These are phyloP conservation scores for Octodon degus DNA, from an alignment of 2,113 vertebrate genomes.

Conservation along the genomic window DNA sequence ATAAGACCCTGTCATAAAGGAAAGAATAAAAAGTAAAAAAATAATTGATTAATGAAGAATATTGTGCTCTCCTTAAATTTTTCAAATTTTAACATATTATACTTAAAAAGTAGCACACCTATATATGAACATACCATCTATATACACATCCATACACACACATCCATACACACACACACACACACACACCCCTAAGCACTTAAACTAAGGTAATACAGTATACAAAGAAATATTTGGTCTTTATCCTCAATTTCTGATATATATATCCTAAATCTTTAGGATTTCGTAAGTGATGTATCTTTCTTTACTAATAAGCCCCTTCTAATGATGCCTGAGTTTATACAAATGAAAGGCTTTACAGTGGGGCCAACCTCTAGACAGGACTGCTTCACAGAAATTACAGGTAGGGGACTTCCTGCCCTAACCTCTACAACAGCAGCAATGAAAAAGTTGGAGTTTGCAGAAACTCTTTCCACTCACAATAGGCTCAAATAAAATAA, in stretches of 20 bases:
- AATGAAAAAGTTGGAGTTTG: not conserved
- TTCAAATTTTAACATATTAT: not conserved
- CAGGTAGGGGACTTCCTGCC: not conserved
- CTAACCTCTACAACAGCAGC: too few relatives aligned
- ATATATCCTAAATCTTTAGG: not conserved
- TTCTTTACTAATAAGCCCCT: not conserved
- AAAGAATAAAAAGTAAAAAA: too few relatives aligned
- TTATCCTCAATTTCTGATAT: not conserved
- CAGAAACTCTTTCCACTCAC: not conserved
- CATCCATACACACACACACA: too few relatives aligned
- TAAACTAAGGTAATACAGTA: not conserved
- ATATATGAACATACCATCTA: not conserved
- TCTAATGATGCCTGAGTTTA: not conserved
- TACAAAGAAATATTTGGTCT: not conserved
- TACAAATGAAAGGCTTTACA: not conserved
- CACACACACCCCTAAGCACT: not conserved
- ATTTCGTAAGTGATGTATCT: not conserved
- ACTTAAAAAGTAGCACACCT: not conserved
- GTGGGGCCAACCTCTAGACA: not conserved
- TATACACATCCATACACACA: not conserved
- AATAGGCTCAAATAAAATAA: not conserved
- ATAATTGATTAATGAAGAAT: constrained; percentile 19
- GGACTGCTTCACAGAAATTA: too few relatives aligned
- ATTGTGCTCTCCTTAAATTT: not conserved
- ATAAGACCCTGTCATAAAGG: too few relatives aligned